Conservation (phyloP, 1,140 invertebrate genomes). For the Leptopilina boulardi region DNA sequence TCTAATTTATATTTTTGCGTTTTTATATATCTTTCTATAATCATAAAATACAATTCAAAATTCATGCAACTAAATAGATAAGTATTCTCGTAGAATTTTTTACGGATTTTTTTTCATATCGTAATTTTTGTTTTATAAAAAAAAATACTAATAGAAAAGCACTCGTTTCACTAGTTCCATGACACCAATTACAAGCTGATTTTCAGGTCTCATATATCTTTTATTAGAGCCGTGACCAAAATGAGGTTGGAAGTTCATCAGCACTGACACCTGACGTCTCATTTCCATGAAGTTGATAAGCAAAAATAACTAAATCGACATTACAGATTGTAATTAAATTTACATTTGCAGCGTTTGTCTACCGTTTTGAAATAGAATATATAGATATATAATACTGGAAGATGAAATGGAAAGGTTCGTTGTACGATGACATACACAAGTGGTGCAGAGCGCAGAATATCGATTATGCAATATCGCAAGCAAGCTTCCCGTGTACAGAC, state of each 20-base stretch:
- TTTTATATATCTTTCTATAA: no score
- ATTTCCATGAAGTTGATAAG: conserved; percentile 6
- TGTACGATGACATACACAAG: conserved; percentile 54
- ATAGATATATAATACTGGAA: neutral
- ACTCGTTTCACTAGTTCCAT: neutral
- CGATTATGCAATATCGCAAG: conserved; percentile 69
- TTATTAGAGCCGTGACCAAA: conserved; percentile 4
- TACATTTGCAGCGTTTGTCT: neutral
- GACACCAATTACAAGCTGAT: conserved; percentile 4
- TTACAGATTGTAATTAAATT: neutral
- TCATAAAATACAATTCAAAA: no score
- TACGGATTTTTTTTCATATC: neutral
- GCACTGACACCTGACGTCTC: conserved; percentile 2
- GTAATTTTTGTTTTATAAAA: no score
- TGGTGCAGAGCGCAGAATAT: conserved; percentile 56
- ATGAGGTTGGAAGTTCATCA: conserved; percentile 24
- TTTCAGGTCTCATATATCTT: conserved; percentile 8
- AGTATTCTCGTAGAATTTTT: no score
- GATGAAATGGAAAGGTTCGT: conserved; percentile 50
- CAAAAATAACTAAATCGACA: conserved; percentile 16
- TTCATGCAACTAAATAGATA: no score
- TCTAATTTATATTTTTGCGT: no score
- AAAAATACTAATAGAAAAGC: neutral
- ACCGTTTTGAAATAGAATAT: neutral
- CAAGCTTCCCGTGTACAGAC: conserved; percentile 45